Conservation (phyloP, 35 echinoderm and acorn worm species). For the Diadema setosum region DNA sequence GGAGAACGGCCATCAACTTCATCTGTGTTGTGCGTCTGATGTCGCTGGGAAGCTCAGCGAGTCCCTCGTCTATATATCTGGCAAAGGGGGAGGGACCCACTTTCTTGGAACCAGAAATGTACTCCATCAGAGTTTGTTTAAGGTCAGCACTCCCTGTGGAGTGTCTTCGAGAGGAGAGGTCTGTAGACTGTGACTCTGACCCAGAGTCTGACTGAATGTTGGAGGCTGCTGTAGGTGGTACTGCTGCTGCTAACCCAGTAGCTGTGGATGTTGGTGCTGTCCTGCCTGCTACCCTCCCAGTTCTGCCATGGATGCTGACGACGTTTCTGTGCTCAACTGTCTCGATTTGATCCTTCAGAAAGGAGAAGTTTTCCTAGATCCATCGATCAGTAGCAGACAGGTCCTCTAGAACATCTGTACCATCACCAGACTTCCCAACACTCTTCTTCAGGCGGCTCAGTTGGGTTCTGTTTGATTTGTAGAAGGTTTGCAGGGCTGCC, state of each 20-base stretch:
- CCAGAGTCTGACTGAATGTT: not conserved
- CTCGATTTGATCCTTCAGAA: slow-evolving; percentile 32
- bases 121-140: not conserved
- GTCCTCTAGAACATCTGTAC: slow-evolving; percentile 21
- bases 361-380: slow-evolving; percentile 27
- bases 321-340: slow-evolving; percentile 41
- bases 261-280: slow-evolving; percentile 10
- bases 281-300: not conserved
- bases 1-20: not conserved
- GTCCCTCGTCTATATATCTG: not conserved
- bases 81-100: not conserved
- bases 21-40: not conserved
- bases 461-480: slow-evolving; percentile 42
- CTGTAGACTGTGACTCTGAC: slow-evolving; percentile 3
- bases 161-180: not conserved
- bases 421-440: slow-evolving; percentile 37
- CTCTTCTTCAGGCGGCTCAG: slow-evolving; percentile 33
- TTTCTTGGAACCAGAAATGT: not conserved
- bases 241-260: not conserved
- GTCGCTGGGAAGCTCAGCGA: not conserved
- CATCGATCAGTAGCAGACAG: slow-evolving; percentile 29
- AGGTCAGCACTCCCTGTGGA: not conserved
- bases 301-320: slow-evolving; percentile 19
- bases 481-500: slow-evolving; percentile 15
- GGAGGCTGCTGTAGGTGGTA: not conserved